Conservation (phyloP, 2,797 vertebrate species). For the Pseudochaenichthys georgianus region DNA sequence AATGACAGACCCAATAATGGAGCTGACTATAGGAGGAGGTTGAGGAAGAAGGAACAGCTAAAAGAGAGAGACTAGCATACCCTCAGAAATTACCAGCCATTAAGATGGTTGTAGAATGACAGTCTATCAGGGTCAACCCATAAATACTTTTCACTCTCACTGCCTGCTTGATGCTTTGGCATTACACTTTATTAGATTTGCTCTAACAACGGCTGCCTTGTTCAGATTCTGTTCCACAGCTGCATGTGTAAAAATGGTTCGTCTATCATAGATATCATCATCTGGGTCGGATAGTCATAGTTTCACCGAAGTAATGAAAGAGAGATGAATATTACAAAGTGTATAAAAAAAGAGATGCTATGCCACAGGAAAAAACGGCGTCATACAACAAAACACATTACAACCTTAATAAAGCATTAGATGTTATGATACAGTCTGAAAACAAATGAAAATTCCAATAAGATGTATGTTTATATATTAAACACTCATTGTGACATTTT, state of each 20-base stretch:
- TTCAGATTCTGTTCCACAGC: conserved; percentile 7
- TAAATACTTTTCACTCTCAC: conserved; percentile 10
- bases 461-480: not conserved
- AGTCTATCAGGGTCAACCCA: not conserved
- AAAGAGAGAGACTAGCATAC: not conserved
- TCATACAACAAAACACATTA: not conserved
- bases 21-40: not conserved
- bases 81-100: conserved; percentile 1
- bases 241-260: not conserved
- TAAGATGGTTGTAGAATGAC: conserved; percentile 4
- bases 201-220: not conserved
- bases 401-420: not conserved
- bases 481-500: not conserved
- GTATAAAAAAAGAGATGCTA: not conserved
- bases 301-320: conserved; percentile 11
- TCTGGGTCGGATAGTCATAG: not conserved
- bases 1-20: not conserved
- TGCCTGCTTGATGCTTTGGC: not conserved
- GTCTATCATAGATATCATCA: conserved; percentile 3
- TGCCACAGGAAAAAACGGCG: not conserved
- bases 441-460: not conserved
- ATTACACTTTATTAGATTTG: too few species aligned
- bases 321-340: not conserved
- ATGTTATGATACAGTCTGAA: not conserved
- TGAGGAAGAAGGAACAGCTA: not conserved